These are phyloP conservation scores for Anas bernieri DNA, from an alignment of 2,797 vertebrate genomes.

Conservation along the genomic window DNA sequence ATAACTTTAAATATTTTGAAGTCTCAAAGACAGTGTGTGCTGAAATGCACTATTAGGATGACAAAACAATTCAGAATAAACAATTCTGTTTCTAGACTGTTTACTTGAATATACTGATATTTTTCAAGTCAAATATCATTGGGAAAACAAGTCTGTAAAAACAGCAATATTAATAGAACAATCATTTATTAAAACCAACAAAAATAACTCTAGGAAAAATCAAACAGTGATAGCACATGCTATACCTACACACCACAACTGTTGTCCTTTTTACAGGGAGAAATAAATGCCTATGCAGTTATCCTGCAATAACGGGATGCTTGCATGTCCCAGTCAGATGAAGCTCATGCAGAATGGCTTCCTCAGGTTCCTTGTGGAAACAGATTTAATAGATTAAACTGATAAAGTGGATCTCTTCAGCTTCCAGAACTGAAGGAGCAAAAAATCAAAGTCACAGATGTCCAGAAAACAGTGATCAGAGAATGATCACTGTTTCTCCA, in stretches of 20 bases:
- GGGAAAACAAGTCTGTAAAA: neutral
- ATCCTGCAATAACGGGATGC: neutral
- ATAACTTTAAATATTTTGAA: neutral
- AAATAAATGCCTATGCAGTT: neutral
- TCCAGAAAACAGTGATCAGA: neutral
- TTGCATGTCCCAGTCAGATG: fast-evolving
- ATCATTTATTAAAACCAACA: neutral
- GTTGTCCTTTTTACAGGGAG: neutral
- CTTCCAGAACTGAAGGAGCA: neutral
- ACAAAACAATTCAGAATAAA: neutral
- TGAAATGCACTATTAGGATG: neutral
- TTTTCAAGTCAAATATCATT: neutral
- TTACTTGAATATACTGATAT: neutral
- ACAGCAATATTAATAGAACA: neutral
- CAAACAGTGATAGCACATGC: neutral
- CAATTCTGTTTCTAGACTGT: neutral
- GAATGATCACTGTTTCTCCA: neutral
- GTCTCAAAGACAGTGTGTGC: neutral
- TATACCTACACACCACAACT: neutral
- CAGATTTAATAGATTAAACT: neutral
- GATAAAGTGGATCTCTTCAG: neutral
- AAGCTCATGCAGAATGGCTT: neutral
- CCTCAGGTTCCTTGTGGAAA: neutral
- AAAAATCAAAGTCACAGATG: fast-evolving
- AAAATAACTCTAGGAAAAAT: neutral